A percentile compares a stretch with the other conserved stretches of the same genome.
Conservation (phyloP, 1,140 invertebrate species). For the Drosophila parvula region DNA sequence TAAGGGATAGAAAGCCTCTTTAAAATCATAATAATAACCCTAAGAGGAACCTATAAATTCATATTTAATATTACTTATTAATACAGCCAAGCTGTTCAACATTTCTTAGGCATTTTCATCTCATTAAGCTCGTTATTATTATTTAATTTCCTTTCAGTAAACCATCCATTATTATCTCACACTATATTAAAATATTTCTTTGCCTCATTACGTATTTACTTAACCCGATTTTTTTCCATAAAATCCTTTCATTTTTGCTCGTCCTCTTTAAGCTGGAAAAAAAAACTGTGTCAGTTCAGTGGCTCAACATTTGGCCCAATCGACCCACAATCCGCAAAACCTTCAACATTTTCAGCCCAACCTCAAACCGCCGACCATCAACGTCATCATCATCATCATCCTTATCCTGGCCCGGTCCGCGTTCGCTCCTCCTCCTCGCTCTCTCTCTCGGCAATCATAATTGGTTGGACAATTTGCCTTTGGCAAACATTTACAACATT, state of each 20-base stretch:
- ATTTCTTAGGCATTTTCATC: not conserved
- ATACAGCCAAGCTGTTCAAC: not conserved
- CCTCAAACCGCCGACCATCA: constrained; percentile 16
- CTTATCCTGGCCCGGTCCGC: constrained; percentile 2
- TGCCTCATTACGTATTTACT: constrained; percentile 24
- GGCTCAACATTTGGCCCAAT: constrained; percentile 38
- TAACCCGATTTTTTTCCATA: not conserved
- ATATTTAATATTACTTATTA: no score
- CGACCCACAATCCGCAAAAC: constrained; percentile 57
- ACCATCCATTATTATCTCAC: constrained; percentile 1
- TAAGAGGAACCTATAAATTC: not conserved
- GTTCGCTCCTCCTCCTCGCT: not conserved
- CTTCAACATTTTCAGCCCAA: constrained; percentile 58
- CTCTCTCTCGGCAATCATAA: constrained; percentile 52
- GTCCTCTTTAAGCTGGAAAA: constrained; percentile 13
- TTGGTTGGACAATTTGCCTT: constrained; percentile 77
- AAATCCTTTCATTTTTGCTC: constrained; percentile 7
- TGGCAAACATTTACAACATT: constrained; percentile 69
- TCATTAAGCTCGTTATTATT: not conserved
- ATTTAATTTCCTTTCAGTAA: not conserved
- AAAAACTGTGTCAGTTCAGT: constrained; percentile 59
- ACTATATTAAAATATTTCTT: constrained; percentile 26
- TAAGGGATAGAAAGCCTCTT: not conserved
- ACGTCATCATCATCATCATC: constrained; percentile 1
- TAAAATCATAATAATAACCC: no score